Evolutionary conservation across 2,113 vertebrate genomes (phyloP).

Genomic region (Salvelinus fontinalis): DNA sequence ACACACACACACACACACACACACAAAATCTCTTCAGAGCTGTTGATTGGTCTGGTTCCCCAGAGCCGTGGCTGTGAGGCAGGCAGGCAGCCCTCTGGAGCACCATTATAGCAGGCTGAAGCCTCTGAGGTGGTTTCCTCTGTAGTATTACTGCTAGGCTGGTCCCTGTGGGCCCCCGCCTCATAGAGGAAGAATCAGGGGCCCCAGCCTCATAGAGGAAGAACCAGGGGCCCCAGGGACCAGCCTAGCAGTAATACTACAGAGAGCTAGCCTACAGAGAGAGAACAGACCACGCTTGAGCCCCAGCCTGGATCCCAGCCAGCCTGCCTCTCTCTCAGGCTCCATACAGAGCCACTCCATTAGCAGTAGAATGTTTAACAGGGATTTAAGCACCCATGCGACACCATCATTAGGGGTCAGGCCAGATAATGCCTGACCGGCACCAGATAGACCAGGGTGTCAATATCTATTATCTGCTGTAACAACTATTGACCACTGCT

Average conservation of each 20-base stretch:
- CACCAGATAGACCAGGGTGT: conserved; percentile 37
- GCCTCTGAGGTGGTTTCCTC: conserved; percentile 42
- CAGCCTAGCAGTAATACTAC: conserved; percentile 16
- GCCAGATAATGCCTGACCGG: conserved; percentile 33
- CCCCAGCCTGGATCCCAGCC: conserved; percentile 6
- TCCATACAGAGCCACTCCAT: conserved; percentile 32
- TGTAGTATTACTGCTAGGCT: too few relatives aligned
- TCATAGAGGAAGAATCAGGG: not conserved
- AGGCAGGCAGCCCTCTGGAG: conserved; percentile 21
- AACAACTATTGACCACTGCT: conserved; percentile 35
- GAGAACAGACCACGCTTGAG: conserved; percentile 24
- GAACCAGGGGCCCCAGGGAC: not conserved
- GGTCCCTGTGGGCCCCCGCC: conserved; percentile 29
- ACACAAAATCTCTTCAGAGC: conserved; percentile 40
- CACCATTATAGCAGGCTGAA: conserved; percentile 36
- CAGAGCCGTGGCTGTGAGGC: conserved; percentile 9
- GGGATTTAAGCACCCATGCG: conserved; percentile 37
- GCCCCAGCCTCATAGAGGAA: too few relatives aligned
- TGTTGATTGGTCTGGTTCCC: conserved; percentile 56
- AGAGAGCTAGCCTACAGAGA: conserved; percentile 28
- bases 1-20: too few relatives aligned
- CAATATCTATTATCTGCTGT: conserved; percentile 44
- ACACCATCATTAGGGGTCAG: conserved; percentile 44
- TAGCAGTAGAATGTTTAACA: conserved; percentile 45
- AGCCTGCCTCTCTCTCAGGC: conserved; percentile 22